A percentile compares a stretch with the other conserved stretches of the same genome.
These are phyloP conservation scores for Alviniconcha marisindica DNA, from an alignment of 1,140 invertebrate species.

Conservation along the genomic window DNA sequence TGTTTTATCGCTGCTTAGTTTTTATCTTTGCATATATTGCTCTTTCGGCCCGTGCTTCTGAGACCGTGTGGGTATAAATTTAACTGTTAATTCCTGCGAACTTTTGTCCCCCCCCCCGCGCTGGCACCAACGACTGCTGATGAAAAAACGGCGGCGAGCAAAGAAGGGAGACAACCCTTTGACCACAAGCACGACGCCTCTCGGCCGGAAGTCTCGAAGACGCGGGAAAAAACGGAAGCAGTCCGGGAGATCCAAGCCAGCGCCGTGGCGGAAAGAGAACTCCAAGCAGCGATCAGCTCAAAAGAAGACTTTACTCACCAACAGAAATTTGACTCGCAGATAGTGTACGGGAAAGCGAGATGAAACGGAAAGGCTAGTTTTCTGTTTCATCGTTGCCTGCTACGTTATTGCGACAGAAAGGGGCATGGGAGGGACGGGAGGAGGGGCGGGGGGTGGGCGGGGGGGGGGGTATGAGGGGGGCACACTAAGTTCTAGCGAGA, in stretches of 20 bases:
- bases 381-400: too few species aligned
- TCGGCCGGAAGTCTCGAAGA: background rate
- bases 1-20: background rate
- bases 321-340: constrained; percentile 7
- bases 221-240: constrained; percentile 12
- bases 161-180: background rate
- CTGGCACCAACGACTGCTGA: constrained; percentile 5
- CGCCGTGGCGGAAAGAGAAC: background rate
- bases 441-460: too few species aligned
- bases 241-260: background rate
- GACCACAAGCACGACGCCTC: background rate
- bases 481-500: too few species aligned
- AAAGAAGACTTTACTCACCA: background rate
- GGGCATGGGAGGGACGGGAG: too few species aligned
- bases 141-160: background rate
- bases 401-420: too few species aligned
- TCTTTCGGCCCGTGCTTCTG: background rate
- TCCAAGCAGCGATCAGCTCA: background rate
- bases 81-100: too few species aligned
- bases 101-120: background rate
- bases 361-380: too few species aligned
- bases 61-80: background rate
- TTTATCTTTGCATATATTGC: background rate
- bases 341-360: too few species aligned
- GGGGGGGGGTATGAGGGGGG: too few species aligned